A percentile compares a stretch with the other conserved stretches of the same genome.
Evolutionary conservation across 2,888 invertebrate species (phyloP).

Genomic region (Linnaemya tessellans): DNA sequence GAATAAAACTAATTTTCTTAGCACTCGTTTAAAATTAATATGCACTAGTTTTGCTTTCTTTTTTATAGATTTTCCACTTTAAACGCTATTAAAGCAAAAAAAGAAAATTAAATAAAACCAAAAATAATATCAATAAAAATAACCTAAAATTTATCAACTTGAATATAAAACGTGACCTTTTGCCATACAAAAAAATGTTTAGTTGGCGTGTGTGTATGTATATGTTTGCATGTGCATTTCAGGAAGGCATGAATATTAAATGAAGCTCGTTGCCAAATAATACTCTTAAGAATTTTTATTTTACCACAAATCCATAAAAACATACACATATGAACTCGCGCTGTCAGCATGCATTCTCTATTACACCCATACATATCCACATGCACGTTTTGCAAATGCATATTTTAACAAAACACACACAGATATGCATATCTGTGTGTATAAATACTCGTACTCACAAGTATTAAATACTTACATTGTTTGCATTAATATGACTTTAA

Average conservation of each 20-base stretch:
- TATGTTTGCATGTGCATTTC: conserved; percentile 1
- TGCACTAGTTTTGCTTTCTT: neutral
- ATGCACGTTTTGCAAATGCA: neutral
- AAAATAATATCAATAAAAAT: neutral
- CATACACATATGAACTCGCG: neutral
- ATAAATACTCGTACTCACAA: neutral
- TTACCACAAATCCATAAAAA: conserved; percentile 55
- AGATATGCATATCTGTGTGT: neutral
- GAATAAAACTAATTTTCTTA: too few species aligned
- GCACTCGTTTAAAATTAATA: too few species aligned
- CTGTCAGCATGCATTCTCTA: neutral
- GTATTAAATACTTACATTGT: conserved; percentile 39
- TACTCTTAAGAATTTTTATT: conserved; percentile 64
- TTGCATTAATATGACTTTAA: conserved; percentile 65
- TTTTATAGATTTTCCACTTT: too few species aligned
- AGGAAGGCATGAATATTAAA: conserved; percentile 63
- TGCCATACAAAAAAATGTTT: conserved; percentile 10
- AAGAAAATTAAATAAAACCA: too few species aligned
- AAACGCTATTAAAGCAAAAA: too few species aligned
- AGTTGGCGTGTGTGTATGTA: neutral
- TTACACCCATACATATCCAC: neutral
- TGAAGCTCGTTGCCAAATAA: conserved; percentile 69
- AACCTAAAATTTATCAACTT: conserved; percentile 33
- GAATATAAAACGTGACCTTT: conserved; percentile 65
- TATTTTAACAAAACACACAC: conserved; percentile 10